These are phyloP conservation scores for Hipposideros larvatus DNA, from an alignment of 2,797 vertebrate species.

Conservation along the genomic window DNA sequence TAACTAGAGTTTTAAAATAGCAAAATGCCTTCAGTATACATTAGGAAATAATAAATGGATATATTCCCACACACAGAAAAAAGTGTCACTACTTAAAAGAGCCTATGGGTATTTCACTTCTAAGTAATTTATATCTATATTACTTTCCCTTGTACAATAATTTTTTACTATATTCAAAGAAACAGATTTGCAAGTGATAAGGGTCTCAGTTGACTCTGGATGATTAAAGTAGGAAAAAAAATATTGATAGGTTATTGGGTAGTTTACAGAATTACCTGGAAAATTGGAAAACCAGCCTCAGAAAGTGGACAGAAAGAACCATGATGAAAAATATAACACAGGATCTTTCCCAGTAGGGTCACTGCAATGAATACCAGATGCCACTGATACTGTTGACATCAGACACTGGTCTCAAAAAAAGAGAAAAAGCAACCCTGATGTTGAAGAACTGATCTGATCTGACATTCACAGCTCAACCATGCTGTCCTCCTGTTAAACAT, in stretches of 20 bases:
- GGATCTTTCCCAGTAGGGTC: not conserved
- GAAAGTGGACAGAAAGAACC: not conserved
- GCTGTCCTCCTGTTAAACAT: not conserved
- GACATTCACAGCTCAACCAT: not conserved
- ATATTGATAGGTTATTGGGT: not conserved
- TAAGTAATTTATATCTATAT: not conserved
- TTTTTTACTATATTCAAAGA: not conserved
- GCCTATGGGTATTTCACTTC: not conserved
- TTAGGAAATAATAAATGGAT: not conserved
- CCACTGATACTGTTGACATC: too few relatives aligned
- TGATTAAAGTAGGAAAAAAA: not conserved
- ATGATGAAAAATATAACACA: not conserved
- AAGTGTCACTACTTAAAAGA: not conserved
- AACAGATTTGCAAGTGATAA: not conserved
- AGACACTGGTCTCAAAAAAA: not conserved
- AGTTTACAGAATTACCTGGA: not conserved
- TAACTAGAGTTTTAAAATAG: not conserved
- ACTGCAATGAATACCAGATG: not conserved
- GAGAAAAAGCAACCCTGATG: not conserved
- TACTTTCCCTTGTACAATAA: not conserved
- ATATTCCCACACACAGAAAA: not conserved
- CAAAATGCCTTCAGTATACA: not conserved
- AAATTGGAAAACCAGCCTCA: not conserved
- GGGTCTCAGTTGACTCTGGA: not conserved
- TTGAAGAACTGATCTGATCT: not conserved